phyloP scores from a whole-genome alignment of 2,888 invertebrate species.

The Nomada fucata region DNA sequence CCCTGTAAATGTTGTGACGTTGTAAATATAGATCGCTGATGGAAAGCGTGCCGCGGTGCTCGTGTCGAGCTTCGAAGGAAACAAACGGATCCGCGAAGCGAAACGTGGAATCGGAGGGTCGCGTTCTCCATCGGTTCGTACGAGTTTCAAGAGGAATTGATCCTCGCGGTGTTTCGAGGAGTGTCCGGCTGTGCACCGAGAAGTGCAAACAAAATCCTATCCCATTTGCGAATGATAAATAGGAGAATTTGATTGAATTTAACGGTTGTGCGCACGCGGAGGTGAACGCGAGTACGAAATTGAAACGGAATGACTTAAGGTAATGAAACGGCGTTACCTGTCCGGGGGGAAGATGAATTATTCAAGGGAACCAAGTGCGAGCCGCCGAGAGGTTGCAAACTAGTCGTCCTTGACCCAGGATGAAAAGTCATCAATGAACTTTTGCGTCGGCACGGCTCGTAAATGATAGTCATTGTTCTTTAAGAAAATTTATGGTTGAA shows the following conservation, averaged over 20 bases:
- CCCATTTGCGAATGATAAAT: too few species aligned
- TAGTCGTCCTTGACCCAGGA: slow-evolving; percentile 51
- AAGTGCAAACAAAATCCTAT: too few species aligned
- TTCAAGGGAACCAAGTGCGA: not conserved
- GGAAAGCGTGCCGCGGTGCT: not conserved
- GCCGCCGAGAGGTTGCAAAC: not conserved
- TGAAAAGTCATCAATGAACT: slow-evolving; percentile 23
- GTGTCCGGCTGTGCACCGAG: too few species aligned
- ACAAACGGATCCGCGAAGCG: slow-evolving; percentile 4
- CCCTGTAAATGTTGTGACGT: slow-evolving; percentile 15
- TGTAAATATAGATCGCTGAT: slow-evolving; percentile 21
- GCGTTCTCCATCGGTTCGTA: not conserved
- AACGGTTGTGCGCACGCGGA: too few species aligned
- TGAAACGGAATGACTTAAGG: not conserved
- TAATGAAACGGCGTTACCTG: not conserved
- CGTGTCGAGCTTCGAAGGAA: not conserved
- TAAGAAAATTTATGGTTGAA: slow-evolving; percentile 2
- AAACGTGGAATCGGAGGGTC: not conserved
- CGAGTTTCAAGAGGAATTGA: not conserved
- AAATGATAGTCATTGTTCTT: slow-evolving; percentile 28
- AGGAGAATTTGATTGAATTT: too few species aligned
- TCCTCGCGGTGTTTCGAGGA: too few species aligned
- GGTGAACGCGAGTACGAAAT: too few species aligned
- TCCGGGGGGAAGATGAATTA: not conserved
- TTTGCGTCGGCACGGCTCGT: not conserved